phyloP scores from a whole-genome alignment of 30 jellyfish, hydroid and myxozoan genomes.

The Hydractinia symbiolongicarpus region DNA sequence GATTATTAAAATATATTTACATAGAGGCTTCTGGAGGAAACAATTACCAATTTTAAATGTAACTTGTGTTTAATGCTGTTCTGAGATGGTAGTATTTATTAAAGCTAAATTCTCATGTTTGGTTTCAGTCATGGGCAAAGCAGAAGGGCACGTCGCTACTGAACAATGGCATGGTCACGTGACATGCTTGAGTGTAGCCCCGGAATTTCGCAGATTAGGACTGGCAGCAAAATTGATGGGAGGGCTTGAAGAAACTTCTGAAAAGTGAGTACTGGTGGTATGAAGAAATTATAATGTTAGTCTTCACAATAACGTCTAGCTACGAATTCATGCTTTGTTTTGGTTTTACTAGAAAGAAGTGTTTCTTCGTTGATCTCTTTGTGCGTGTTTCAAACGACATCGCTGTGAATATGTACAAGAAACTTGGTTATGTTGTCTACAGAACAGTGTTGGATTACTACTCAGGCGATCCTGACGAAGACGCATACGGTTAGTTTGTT shows the following conservation, averaged over 20 bases:
- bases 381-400: constrained; percentile 82
- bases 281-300: no score
- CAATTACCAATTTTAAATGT: neutral
- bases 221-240: constrained; percentile 79
- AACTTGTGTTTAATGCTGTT: neutral
- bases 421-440: constrained; percentile 79
- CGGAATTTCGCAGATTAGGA: constrained; percentile 84
- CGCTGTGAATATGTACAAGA: constrained; percentile 88
- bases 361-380: constrained; percentile 90
- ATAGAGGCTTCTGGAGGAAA: no score
- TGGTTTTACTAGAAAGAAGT: constrained; percentile 44
- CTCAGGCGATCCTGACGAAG: constrained; percentile 97
- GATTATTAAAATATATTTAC: no score
- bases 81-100: neutral
- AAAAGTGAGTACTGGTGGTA: constrained; percentile 30
- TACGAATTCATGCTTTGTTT: no score
- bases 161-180: constrained; percentile 99
- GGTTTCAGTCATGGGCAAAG: constrained; percentile 88
- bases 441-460: constrained; percentile 86
- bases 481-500: constrained; percentile 67
- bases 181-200: constrained; percentile 82
- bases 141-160: constrained; percentile 87
- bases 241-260: constrained; percentile 77
- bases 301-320: no score
- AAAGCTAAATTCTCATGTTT: neutral